Evolutionary conservation across 2,797 vertebrate genomes (phyloP), one percentile per base, ranked within the genome.

Genomic region (Enteromius fasciolatus): DNA sequence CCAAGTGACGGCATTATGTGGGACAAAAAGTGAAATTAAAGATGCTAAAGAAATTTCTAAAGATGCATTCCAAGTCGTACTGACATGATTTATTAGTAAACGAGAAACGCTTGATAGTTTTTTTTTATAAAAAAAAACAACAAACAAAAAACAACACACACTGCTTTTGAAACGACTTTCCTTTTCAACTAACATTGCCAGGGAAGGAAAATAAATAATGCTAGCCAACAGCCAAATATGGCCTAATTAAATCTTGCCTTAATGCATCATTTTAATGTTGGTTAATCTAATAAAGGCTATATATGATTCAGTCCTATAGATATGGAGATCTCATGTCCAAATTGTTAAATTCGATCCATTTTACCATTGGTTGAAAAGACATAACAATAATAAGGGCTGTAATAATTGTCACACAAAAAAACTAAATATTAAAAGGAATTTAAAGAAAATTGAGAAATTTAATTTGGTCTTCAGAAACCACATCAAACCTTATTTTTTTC

Each of bases 1-100:
- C 39, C 75, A 5, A 85, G 90, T 85, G 0, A 84, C 46, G 33
- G 82, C 87, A 88, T 86, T 84, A 70, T 80, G 86, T 48, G 77
- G 57, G 18, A 72, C 31, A 52, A 41, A 73, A 78, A 44, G 33
- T 50, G 0, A 66, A 78, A 78, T 66, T 59, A 46, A 63, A n/a
- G n/a, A n/a, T n/a, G n/a, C n/a, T n/a, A n/a, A n/a, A n/a, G n/a
- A n/a, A n/a, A n/a, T n/a, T n/a, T 36, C 31, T n/a, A 74, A 75
- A 59, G 33, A 46, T 3, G 31, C 23, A 44, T 50, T 46, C 59
- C 59, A 36, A 50, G 44, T 33, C 41, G 15, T 66, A 59, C 10
- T 41, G 7, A 25, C 73, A 59, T 0, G 31, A 57, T 25, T 57
- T 39, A 39, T 39, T 39, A 57, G 20, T 75, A 11, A 39, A 39